phyloP scores from a whole-genome alignment of 2,888 invertebrate genomes.

The Hydrotaea diabolus region DNA sequence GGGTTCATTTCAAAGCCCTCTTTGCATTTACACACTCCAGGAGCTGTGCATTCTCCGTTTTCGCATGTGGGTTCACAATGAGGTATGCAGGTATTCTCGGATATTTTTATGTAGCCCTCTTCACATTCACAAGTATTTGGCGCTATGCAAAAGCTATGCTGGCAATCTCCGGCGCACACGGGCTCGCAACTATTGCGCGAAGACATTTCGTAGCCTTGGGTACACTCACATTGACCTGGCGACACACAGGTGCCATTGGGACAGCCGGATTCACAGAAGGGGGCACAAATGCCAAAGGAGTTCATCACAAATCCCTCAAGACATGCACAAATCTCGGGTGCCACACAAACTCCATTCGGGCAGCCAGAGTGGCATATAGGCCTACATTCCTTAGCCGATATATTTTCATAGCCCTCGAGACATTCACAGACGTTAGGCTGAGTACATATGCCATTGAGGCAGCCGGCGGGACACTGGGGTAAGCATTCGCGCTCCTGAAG shows the following conservation, averaged over 20 bases:
- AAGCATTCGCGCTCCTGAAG: conserved; percentile 65
- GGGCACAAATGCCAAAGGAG: conserved; percentile 73
- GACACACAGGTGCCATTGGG: conserved; percentile 71
- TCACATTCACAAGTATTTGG: conserved; percentile 73
- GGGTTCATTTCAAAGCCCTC: conserved; percentile 70
- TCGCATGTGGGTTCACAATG: conserved; percentile 66
- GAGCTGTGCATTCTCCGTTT: conserved; percentile 74
- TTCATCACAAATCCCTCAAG: conserved; percentile 81
- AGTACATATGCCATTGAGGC: conserved; percentile 72
- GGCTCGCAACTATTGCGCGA: conserved; percentile 61
- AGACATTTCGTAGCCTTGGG: conserved; percentile 64
- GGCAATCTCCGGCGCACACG: conserved; percentile 64
- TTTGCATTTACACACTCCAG: conserved; percentile 75
- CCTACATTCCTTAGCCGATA: conserved; percentile 70
- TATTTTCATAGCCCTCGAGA: conserved; percentile 61
- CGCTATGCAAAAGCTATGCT: conserved; percentile 75
- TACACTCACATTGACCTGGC: conserved; percentile 74
- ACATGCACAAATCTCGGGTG: conserved; percentile 84
- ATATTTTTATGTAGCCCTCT: conserved; percentile 42
- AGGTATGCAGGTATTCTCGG: conserved; percentile 57
- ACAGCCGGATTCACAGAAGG: conserved; percentile 70
- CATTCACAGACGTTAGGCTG: conserved; percentile 74
- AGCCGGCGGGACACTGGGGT: conserved; percentile 75
- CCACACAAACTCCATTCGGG: conserved; percentile 76
- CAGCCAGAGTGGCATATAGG: conserved; percentile 75